Conservation (phyloP, 2,113 vertebrate species). For the Monarcha castaneiventris region DNA sequence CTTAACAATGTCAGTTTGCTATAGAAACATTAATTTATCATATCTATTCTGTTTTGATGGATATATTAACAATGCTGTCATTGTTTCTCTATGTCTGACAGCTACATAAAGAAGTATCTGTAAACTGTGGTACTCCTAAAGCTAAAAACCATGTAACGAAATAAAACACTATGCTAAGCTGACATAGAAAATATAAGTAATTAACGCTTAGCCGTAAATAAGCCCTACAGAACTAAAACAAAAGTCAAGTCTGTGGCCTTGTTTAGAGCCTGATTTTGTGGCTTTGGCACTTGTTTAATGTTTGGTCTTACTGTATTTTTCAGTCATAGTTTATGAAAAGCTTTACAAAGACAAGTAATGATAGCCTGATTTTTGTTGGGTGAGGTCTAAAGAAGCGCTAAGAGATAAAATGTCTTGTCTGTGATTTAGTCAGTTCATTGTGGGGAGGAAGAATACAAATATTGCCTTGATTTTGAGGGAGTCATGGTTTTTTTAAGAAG, state of each 20-base stretch:
- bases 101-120: not conserved
- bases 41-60: not conserved
- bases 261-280: not conserved
- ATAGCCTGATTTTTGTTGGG: not conserved
- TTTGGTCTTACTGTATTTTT: not conserved
- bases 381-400: not conserved
- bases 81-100: not conserved
- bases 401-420: not conserved
- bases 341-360: not conserved
- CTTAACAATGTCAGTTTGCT: not conserved
- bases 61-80: not conserved
- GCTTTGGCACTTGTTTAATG: not conserved
- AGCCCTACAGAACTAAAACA: not conserved
- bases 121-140: not conserved
- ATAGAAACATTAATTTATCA: not conserved
- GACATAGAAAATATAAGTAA: not conserved
- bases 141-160: not conserved
- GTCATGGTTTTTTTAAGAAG: not conserved
- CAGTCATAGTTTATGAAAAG: not conserved
- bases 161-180: not conserved
- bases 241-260: not conserved
- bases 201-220: not conserved
- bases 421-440: not conserved
- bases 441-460: not conserved
- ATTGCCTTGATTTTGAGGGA: not conserved